Evolutionary conservation across 2,113 vertebrate genomes (phyloP), one percentile per base, ranked within the genome.

Genomic region (Syngnathus typhle): DNA sequence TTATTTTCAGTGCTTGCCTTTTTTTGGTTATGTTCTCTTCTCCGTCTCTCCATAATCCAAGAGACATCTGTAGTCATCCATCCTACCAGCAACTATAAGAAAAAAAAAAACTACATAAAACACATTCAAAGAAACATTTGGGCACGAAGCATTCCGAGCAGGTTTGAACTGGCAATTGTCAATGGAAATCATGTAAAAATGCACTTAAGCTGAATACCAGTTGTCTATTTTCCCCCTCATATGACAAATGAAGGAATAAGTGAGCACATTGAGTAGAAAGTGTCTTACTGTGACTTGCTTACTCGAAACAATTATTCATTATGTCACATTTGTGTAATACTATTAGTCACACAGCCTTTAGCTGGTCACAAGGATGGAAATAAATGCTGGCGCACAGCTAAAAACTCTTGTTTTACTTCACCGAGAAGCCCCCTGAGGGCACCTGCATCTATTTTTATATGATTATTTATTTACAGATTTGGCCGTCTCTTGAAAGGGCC

Each of bases 271-370:
- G 13, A 16, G 13, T 52, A 12, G 52, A 55, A 27, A 19, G 16
- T 6, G 27, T 9, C 18, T 37, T 16, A 1, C 27, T 37, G 7
- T 27, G 54, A 56, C 23, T 39, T 12, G 3, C 18, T 39, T 39
- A 37, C 37, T 60, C 18, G 18, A 60, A 60, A 60, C 36, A 60
- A 60, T 39, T 39, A 8, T 41, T 60, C 59, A 39, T 60, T 39
- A 60, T 60, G 16, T 38, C 37, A 38, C 37, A 60, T 60, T 60
- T n/a, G 59, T n/a, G 16, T 60, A 60, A 60, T 39, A 7, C 15
- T 19, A 39, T 60, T 60, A 60, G 59, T 39, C 59, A 60, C 37
- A 60, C 37, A 39, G 59, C 59, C 59, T 39, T 60, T 7, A 38
- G 58, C 58, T 38, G 16, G 18, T 60, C 58, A 60, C 58, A 27